A percentile compares a stretch with the other conserved stretches of the same genome.
These are phyloP conservation scores for Heteromormyrus szaboi DNA, from an alignment of 2,797 vertebrate genomes.

Conservation along the genomic window DNA sequence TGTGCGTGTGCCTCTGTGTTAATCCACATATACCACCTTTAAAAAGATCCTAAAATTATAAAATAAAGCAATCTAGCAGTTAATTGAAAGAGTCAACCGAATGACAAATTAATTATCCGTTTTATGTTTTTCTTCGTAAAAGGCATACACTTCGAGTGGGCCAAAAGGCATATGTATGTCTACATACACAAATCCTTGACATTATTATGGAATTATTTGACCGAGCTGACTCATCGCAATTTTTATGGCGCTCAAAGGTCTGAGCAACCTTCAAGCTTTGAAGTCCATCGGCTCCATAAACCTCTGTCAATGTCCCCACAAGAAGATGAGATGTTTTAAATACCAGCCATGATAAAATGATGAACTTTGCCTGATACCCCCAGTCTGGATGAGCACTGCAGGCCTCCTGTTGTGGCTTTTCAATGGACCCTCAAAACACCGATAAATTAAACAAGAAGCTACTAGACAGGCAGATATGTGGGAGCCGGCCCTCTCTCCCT, in stretches of 20 bases:
- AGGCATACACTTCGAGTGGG: not conserved
- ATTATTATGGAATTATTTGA: not conserved
- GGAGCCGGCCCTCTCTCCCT: constrained; percentile 3
- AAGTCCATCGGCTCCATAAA: not conserved
- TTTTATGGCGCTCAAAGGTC: not conserved
- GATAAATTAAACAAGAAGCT: constrained; percentile 18
- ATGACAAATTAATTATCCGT: not conserved
- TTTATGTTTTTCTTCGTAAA: not conserved
- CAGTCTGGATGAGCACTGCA: constrained; percentile 3
- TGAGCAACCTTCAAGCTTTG: constrained; percentile 8
- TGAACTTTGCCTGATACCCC: constrained; percentile 12
- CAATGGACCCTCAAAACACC: constrained; percentile 9
- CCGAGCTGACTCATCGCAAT: constrained; percentile 2
- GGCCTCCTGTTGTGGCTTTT: constrained; percentile 19
- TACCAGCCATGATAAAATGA: constrained; percentile 20
- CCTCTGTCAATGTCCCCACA: constrained; percentile 9
- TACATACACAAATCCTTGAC: not conserved
- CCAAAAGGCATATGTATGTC: not conserved
- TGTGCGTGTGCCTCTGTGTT: constrained; percentile 35
- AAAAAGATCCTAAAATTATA: not conserved
- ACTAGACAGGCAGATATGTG: not conserved
- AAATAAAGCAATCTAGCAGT: not conserved
- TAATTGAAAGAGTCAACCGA: not conserved
- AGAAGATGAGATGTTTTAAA: constrained; percentile 28
- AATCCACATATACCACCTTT: not conserved